Conservation (phyloP, 2,888 invertebrate genomes). For the Ditylenchus weischeri region DNA sequence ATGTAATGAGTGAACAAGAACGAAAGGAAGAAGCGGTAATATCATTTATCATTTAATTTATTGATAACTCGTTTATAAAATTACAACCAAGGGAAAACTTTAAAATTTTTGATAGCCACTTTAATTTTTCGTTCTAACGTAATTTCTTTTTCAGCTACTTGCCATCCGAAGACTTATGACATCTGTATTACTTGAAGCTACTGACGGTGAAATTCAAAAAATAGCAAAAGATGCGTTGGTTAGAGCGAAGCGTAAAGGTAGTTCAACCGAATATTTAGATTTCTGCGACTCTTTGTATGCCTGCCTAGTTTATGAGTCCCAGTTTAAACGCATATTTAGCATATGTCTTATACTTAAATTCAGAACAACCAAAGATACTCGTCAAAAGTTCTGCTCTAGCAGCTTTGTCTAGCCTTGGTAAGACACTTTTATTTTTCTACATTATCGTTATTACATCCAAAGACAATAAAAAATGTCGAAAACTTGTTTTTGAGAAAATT, state of each 20-base stretch:
- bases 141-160: conserved; percentile 26
- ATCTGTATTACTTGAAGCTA: conserved; percentile 87
- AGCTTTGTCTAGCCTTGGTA: conserved; percentile 24
- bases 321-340: not conserved
- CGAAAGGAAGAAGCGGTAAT: conserved; percentile 25
- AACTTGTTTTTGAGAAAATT: too few relatives aligned
- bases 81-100: too few relatives aligned
- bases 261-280: not conserved
- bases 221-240: conserved; percentile 16
- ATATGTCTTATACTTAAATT: conserved; percentile 9
- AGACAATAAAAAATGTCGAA: too few relatives aligned
- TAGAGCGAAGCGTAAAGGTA: conserved; percentile 23
- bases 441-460: too few relatives aligned
- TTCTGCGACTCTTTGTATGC: too few relatives aligned
- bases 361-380: conserved; percentile 29
- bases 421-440: conserved; percentile 1
- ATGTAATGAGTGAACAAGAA: conserved; percentile 16
- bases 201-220: conserved; percentile 70
- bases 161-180: conserved; percentile 67
- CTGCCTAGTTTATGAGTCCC: conserved; percentile 4
- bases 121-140: too few relatives aligned
- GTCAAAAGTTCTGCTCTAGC: conserved; percentile 26
- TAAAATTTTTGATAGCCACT: too few relatives aligned
- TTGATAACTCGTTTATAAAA: too few relatives aligned
- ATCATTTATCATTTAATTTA: too few relatives aligned